These are phyloP conservation scores for Baryphthengus martii DNA, from an alignment of 2,113 vertebrate species.

Conservation along the genomic window DNA sequence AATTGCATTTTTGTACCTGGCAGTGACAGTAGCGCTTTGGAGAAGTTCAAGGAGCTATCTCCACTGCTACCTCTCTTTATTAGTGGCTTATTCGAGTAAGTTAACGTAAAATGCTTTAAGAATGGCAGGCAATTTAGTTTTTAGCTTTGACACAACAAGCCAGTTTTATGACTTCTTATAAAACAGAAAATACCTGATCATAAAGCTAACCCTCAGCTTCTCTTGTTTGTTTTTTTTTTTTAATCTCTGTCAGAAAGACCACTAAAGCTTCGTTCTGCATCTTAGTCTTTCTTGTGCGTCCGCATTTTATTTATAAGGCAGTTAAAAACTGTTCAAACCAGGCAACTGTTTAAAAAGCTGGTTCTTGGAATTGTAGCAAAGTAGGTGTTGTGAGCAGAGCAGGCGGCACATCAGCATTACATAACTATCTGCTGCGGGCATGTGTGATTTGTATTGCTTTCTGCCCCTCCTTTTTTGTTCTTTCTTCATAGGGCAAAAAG, in stretches of 20 bases:
- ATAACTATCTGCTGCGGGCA: neutral
- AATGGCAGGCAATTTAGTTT: neutral
- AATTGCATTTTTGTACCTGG: neutral
- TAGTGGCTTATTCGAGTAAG: neutral
- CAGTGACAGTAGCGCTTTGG: neutral
- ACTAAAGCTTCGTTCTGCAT: neutral
- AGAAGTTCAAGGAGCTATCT: neutral
- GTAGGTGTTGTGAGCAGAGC: neutral
- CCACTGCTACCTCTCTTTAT: neutral
- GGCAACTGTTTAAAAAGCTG: neutral
- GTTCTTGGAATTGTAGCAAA: neutral
- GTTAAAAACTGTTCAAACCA: neutral
- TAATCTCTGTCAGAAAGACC: neutral
- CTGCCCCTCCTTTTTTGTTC: neutral
- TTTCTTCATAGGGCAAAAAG: neutral
- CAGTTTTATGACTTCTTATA: neutral
- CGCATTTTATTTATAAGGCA: neutral
- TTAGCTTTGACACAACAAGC: neutral
- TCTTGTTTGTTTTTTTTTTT: neutral
- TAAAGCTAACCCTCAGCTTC: neutral
- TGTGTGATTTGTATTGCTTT: neutral
- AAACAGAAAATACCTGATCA: neutral
- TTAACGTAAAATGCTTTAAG: neutral
- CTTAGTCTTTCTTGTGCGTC: neutral
- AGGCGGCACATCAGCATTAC: slow-evolving; percentile 3